phyloP scores from a whole-genome alignment of 2,888 invertebrate species.

The Hetaerina titia region DNA sequence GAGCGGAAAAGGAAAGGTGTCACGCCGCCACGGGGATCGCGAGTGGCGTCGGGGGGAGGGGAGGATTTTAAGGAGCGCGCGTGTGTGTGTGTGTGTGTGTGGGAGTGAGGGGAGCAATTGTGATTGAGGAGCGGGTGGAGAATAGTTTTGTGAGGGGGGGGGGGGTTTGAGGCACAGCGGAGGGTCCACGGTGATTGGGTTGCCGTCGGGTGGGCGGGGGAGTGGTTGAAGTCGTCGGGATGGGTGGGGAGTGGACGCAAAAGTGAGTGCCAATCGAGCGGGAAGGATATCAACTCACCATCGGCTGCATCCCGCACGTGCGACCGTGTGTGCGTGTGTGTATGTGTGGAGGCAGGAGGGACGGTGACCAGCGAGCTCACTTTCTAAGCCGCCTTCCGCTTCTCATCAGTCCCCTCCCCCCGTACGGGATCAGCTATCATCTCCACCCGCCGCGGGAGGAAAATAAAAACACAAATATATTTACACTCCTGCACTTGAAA shows the following conservation, averaged over 20 bases:
- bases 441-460: neutral
- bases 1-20: neutral
- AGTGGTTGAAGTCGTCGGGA: neutral
- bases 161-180: neutral
- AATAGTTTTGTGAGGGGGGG: no score
- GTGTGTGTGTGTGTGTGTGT: neutral
- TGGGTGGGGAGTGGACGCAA: conserved; percentile 30
- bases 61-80: neutral
- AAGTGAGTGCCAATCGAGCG: conserved; percentile 38
- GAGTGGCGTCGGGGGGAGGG: neutral
- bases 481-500: neutral
- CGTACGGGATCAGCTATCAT: neutral
- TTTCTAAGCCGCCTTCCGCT: conserved; percentile 20
- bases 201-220: neutral
- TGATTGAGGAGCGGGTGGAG: no score
- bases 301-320: neutral
- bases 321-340: no score
- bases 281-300: conserved; percentile 60
- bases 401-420: neutral
- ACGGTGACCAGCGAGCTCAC: neutral
- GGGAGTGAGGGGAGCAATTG: neutral
- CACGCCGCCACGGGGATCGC: neutral
- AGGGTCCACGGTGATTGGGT: neutral
- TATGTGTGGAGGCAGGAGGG: conserved; percentile 17
- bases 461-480: neutral